Evolutionary conservation across 37 sponge, comb jelly and placozoan genomes (phyloP).

Genomic region (Haliclona indistincta): DNA sequence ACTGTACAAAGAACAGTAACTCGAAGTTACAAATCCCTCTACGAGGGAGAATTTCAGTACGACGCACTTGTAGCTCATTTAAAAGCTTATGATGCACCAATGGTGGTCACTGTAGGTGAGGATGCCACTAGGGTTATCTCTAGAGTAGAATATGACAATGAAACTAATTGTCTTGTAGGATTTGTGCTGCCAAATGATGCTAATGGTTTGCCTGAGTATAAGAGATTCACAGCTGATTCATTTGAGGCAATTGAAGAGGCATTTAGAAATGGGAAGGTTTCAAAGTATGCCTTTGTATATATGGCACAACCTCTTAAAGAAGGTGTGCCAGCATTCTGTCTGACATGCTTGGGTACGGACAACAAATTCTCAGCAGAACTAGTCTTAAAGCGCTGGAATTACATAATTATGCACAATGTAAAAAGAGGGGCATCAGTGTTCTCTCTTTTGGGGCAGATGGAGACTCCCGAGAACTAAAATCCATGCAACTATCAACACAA

Average conservation of each 20-base stretch:
- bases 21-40: background rate
- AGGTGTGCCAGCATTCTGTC: slow-evolving; percentile 20
- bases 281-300: slow-evolving; percentile 36
- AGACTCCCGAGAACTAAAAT: slow-evolving; percentile 25
- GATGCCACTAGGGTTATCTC: slow-evolving; percentile 37
- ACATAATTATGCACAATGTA: slow-evolving; percentile 6
- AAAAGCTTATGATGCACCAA: background rate
- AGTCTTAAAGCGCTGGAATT: slow-evolving; percentile 20
- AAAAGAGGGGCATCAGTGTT: slow-evolving; percentile 18
- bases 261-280: background rate
- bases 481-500: slow-evolving; percentile 18
- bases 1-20: slow-evolving; percentile 21
- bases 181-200: slow-evolving; percentile 29
- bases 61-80: slow-evolving; percentile 25
- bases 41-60: slow-evolving; percentile 36
- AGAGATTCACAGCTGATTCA: slow-evolving; percentile 18
- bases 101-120: slow-evolving; percentile 14
- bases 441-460: slow-evolving; percentile 39
- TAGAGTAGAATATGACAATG: slow-evolving; percentile 28
- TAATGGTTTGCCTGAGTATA: slow-evolving; percentile 11
- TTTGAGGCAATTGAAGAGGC: slow-evolving; percentile 11
- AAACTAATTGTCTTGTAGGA: slow-evolving; percentile 28
- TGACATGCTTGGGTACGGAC: slow-evolving; percentile 31
- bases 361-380: slow-evolving; percentile 31
- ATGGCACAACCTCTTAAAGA: slow-evolving; percentile 30